A percentile compares a stretch with the other conserved stretches of the same genome.
Conservation (phyloP, 2,113 vertebrate genomes). For the Procavia capensis region DNA sequence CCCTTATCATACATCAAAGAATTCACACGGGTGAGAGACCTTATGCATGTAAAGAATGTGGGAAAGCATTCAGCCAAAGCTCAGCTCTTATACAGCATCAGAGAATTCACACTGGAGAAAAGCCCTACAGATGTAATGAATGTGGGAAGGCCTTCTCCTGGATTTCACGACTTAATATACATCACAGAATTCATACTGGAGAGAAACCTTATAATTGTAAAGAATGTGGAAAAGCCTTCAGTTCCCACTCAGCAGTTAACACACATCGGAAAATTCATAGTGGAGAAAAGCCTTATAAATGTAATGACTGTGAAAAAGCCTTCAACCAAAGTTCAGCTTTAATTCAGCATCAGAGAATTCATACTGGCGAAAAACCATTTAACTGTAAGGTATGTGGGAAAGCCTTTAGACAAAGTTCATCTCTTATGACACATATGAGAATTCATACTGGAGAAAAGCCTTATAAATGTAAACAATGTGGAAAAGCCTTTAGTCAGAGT, state of each 20-base stretch:
- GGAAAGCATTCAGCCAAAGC: slow-evolving; percentile 78
- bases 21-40: slow-evolving; percentile 81
- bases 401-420: slow-evolving; percentile 77
- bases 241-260: slow-evolving; percentile 80
- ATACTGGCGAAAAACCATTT: slow-evolving; percentile 82
- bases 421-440: slow-evolving; percentile 77
- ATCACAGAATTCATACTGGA: slow-evolving; percentile 81
- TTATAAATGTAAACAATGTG: slow-evolving; percentile 76
- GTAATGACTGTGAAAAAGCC: slow-evolving; percentile 80
- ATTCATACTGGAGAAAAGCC: slow-evolving; percentile 82
- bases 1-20: slow-evolving; percentile 80
- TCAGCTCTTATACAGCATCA: slow-evolving; percentile 80
- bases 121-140: slow-evolving; percentile 76
- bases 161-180: slow-evolving; percentile 82
- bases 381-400: slow-evolving; percentile 78
- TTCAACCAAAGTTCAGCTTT: slow-evolving; percentile 82
- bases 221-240: slow-evolving; percentile 83
- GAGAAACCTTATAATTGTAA: slow-evolving; percentile 82
- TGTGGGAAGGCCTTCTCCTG: slow-evolving; percentile 84
- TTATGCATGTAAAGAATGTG: slow-evolving; percentile 76
- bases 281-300: slow-evolving; percentile 81
- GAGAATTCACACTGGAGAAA: slow-evolving; percentile 83
- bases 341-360: slow-evolving; percentile 81
- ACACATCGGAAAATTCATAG: slow-evolving; percentile 81
- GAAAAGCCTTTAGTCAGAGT: slow-evolving; percentile 77